A percentile compares a stretch with the other conserved stretches of the same genome.
Evolutionary conservation across 2,888 invertebrate genomes (phyloP).

Genomic region (Escarpia spicata): DNA sequence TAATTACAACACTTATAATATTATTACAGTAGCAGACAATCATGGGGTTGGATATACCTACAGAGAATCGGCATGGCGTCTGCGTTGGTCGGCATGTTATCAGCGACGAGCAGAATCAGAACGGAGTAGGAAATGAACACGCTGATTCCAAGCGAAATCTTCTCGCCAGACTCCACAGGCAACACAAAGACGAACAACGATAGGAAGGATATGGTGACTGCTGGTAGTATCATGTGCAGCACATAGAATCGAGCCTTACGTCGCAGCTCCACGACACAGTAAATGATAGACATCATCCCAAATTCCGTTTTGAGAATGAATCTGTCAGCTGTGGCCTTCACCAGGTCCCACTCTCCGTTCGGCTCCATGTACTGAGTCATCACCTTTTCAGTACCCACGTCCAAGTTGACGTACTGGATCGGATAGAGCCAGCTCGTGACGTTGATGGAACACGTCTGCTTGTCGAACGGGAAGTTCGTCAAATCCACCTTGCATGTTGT

Average conservation of each 20-base stretch:
- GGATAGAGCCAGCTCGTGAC: slow-evolving; percentile 13
- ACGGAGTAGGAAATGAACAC: not conserved
- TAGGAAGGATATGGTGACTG: not conserved
- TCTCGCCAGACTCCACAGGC: not conserved
- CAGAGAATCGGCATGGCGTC: not conserved
- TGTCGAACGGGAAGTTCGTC: slow-evolving; percentile 19
- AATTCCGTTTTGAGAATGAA: not conserved
- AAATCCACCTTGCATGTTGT: not conserved
- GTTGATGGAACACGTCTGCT: slow-evolving; percentile 20
- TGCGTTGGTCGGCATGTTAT: not conserved
- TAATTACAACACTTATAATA: too few relatives aligned
- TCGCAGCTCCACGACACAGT: not conserved
- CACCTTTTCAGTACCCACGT: not conserved
- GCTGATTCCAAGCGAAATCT: not conserved
- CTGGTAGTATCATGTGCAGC: not conserved
- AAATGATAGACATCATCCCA: not conserved
- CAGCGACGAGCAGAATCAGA: not conserved
- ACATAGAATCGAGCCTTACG: not conserved
- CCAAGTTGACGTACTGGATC: not conserved
- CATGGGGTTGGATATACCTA: not conserved
- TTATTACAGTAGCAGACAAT: too few relatives aligned
- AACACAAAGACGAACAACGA: not conserved
- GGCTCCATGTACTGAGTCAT: not conserved
- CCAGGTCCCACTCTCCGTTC: not conserved
- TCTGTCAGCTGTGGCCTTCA: not conserved